Conservation (phyloP, 2,888 invertebrate genomes). For the Callinectes sapidus region DNA sequence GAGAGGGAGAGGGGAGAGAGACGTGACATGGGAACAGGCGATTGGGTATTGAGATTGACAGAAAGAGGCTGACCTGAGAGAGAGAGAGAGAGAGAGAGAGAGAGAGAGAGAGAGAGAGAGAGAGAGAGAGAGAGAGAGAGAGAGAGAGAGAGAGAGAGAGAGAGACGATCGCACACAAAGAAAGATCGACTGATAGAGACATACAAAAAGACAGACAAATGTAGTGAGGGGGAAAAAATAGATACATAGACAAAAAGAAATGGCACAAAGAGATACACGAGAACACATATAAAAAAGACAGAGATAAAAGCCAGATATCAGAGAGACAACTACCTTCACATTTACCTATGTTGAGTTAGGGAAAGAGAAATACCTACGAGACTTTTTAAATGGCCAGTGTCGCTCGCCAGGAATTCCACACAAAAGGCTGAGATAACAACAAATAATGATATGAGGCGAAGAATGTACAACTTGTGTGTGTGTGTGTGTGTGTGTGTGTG, state of each 20-base stretch:
- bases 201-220: not conserved
- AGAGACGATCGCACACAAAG: constrained; percentile 40
- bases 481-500: constrained; percentile 34
- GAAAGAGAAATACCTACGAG: not conserved
- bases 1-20: not conserved
- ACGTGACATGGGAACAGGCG: constrained; percentile 41
- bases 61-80: constrained; percentile 34
- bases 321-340: not conserved
- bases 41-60: constrained; percentile 29
- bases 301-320: not conserved
- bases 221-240: not conserved
- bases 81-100: constrained; percentile 54
- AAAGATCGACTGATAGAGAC: constrained; percentile 3
- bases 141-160: constrained; percentile 62
- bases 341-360: not conserved
- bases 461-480: not conserved
- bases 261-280: not conserved
- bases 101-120: constrained; percentile 58
- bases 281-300: not conserved
- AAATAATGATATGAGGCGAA: not conserved
- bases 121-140: constrained; percentile 58
- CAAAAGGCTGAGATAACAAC: not conserved
- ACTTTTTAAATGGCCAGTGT: not conserved
- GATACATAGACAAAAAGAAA: not conserved
- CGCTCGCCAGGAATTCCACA: not conserved